These are phyloP conservation scores for Strigamia maritima DNA, from an alignment of 2,888 invertebrate genomes.

Conservation along the genomic window DNA sequence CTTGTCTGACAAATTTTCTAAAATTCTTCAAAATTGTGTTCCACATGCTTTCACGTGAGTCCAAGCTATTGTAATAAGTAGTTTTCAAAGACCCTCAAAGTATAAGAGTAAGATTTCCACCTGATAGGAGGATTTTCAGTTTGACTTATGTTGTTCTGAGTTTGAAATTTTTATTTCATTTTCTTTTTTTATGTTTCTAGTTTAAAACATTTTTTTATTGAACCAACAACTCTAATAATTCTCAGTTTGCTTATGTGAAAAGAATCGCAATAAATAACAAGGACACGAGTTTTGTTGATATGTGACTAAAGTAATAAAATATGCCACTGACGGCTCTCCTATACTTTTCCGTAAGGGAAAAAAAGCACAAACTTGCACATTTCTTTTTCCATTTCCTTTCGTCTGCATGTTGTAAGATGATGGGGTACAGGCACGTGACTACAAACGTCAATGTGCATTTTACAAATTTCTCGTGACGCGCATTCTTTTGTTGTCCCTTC, in stretches of 20 bases:
- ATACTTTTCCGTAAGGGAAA: background rate
- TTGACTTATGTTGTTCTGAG: background rate
- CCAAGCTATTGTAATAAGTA: background rate
- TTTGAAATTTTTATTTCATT: slow-evolving; percentile 22
- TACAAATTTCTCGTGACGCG: slow-evolving; percentile 2
- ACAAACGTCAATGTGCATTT: slow-evolving; percentile 17
- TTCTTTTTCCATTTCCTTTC: slow-evolving; percentile 34
- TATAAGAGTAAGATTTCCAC: background rate
- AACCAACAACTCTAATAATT: slow-evolving; percentile 26
- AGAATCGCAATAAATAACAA: slow-evolving; percentile 27
- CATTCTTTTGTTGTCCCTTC: slow-evolving; percentile 1
- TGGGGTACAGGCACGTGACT: slow-evolving; percentile 14
- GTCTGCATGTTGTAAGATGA: slow-evolving; percentile 31
- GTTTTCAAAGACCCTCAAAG: background rate
- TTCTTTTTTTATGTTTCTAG: background rate
- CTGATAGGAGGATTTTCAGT: slow-evolving; percentile 5
- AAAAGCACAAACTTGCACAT: slow-evolving; percentile 25
- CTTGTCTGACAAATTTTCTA: background rate
- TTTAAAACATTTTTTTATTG: slow-evolving; percentile 16
- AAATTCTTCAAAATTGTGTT: background rate
- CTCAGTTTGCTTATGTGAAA: slow-evolving; percentile 30
- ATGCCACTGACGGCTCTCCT: slow-evolving; percentile 33
- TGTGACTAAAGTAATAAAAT: slow-evolving; percentile 26
- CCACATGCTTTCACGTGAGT: background rate
- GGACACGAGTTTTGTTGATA: slow-evolving; percentile 32